A percentile compares a stretch with the other conserved stretches of the same genome.
These are phyloP conservation scores for Cheumatopsyche charites DNA, from an alignment of 1,140 invertebrate genomes.

Conservation along the genomic window DNA sequence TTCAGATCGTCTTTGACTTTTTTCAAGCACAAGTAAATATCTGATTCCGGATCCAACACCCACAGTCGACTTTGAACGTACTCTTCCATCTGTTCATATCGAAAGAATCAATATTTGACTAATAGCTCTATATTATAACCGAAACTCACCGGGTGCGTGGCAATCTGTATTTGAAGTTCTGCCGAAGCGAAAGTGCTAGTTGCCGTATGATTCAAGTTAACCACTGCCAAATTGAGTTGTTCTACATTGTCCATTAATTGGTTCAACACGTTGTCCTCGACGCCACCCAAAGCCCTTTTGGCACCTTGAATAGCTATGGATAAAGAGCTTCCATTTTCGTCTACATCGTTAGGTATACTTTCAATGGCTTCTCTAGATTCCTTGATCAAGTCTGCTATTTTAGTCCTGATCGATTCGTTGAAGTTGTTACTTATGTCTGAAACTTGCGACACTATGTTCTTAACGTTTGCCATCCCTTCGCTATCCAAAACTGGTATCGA, in stretches of 20 bases:
- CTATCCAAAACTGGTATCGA: neutral
- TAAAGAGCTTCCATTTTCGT: neutral
- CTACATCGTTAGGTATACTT: neutral
- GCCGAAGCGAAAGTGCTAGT: neutral
- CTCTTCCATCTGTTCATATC: neutral
- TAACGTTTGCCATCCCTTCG: neutral
- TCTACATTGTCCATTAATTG: neutral
- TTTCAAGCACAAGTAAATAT: neutral
- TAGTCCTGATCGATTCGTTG: neutral
- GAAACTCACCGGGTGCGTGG: neutral
- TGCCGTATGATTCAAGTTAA: conserved; percentile 2
- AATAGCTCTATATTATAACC: neutral
- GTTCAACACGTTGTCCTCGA: conserved; percentile 15
- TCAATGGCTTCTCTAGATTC: neutral
- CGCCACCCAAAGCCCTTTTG: conserved; percentile 5
- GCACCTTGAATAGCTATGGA: conserved; percentile 8
- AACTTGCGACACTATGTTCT: neutral
- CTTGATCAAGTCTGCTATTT: neutral
- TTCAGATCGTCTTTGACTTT: conserved; percentile 18
- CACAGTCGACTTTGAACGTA: neutral
- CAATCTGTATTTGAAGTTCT: neutral
- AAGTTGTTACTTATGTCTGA: neutral
- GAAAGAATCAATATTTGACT: conserved; percentile 2
- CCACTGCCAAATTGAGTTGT: neutral
- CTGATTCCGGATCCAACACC: neutral